Percentiles rank a stretch among this genome's conserved stretches.
These are phyloP conservation scores for Lasioglossum morio DNA, from an alignment of 2,888 invertebrate genomes.

Conservation along the genomic window DNA sequence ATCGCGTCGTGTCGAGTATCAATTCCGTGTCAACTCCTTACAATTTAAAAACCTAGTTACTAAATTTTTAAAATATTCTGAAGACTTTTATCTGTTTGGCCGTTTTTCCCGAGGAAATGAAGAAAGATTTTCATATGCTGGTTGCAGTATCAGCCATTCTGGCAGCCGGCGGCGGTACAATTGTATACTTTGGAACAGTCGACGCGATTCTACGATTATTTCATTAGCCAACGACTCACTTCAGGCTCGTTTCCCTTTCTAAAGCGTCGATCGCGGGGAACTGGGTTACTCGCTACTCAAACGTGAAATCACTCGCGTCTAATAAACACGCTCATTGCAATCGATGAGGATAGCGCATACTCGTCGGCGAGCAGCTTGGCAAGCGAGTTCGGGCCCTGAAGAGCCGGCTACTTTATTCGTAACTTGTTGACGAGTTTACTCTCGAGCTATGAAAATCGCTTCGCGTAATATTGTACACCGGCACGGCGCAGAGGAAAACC, in stretches of 20 bases:
- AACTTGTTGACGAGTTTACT: slow-evolving; percentile 1
- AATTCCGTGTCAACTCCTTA: too few relatives aligned
- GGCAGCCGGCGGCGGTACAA: not conserved
- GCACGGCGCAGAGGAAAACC: not conserved
- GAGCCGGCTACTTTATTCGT: not conserved
- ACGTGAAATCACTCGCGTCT: not conserved
- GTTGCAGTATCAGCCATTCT: not conserved
- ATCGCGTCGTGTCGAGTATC: too few relatives aligned
- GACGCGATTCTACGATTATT: not conserved
- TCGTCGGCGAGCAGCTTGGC: not conserved
- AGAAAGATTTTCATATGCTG: not conserved
- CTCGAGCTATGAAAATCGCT: not conserved
- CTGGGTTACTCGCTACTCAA: not conserved
- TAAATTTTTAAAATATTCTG: fast-evolving
- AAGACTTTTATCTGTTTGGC: not conserved
- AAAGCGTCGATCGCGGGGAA: not conserved
- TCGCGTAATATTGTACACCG: not conserved
- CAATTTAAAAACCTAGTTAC: too few relatives aligned
- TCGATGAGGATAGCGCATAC: not conserved
- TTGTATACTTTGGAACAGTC: not conserved
- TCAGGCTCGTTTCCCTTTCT: not conserved
- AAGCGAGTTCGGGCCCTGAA: not conserved
- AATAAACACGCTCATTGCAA: not conserved
- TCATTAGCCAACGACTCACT: not conserved
- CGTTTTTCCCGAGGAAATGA: not conserved